These are phyloP conservation scores for Heliconius charithonia DNA, from an alignment of 2,888 invertebrate genomes.

Conservation along the genomic window DNA sequence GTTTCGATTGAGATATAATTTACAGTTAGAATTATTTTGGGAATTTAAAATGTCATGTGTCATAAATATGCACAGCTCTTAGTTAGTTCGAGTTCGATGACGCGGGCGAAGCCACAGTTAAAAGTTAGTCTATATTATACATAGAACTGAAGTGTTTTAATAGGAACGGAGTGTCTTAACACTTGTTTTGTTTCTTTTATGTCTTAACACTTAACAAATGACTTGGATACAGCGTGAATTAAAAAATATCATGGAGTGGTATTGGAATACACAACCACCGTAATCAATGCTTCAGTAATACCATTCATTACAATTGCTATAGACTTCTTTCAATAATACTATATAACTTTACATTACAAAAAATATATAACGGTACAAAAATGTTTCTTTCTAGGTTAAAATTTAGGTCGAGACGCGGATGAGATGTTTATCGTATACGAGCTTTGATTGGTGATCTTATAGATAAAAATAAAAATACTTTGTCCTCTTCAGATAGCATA, in stretches of 20 bases:
- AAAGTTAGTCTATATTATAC: no score
- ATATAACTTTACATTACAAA: slow-evolving; percentile 10
- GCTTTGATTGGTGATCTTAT: slow-evolving; percentile 8
- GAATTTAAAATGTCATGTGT: no score
- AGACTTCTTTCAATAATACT: not conserved
- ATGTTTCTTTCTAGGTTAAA: slow-evolving; percentile 33
- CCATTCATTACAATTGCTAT: not conserved
- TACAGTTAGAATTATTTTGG: no score
- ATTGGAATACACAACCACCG: not conserved
- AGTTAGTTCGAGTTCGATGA: no score
- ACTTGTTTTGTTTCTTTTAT: not conserved
- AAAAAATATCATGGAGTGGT: not conserved
- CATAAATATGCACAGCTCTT: no score
- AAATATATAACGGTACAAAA: slow-evolving; percentile 21
- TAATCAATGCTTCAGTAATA: not conserved
- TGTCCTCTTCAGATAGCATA: slow-evolving; percentile 10
- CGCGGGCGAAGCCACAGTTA: no score
- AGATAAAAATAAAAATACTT: slow-evolving; percentile 19
- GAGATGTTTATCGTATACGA: slow-evolving; percentile 34
- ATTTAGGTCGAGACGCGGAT: slow-evolving; percentile 36
- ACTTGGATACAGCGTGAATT: not conserved
- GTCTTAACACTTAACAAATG: no score
- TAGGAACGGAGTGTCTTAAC: not conserved
- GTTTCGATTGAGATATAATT: no score
- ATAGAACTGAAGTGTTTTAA: no score